Conservation (phyloP, 1,140 invertebrate genomes). For the Chrysoperla carnea region DNA sequence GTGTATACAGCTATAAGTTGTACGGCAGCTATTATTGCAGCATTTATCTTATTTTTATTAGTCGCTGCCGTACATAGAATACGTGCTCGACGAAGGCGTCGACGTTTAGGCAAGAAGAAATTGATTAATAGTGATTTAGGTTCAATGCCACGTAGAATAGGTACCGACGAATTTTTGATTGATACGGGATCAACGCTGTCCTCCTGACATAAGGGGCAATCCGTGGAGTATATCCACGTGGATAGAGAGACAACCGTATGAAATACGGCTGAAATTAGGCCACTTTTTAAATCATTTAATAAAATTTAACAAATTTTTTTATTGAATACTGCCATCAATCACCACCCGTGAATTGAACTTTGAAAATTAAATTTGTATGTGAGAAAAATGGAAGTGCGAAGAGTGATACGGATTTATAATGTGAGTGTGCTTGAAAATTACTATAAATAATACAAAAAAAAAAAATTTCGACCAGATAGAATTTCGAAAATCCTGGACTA, state of each 20-base stretch:
- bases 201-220: conserved; percentile 70
- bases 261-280: conserved; percentile 18
- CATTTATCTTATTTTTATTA: conserved; percentile 32
- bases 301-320: too few relatives aligned
- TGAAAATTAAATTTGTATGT: too few relatives aligned
- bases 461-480: too few relatives aligned
- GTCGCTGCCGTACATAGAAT: conserved; percentile 22
- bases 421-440: too few relatives aligned
- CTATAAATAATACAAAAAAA: too few relatives aligned
- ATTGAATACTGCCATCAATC: too few relatives aligned
- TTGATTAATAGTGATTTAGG: conserved; percentile 23
- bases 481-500: too few relatives aligned
- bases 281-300: too few relatives aligned
- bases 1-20: conserved; percentile 31
- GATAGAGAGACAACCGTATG: conserved; percentile 77
- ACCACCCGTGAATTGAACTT: too few relatives aligned
- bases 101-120: conserved; percentile 33
- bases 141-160: conserved; percentile 17
- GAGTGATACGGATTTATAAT: too few relatives aligned
- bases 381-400: too few relatives aligned
- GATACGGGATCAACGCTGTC: conserved; percentile 27
- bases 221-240: conserved; percentile 77
- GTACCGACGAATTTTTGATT: conserved; percentile 36
- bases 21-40: conserved; percentile 30
- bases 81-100: conserved; percentile 16